phyloP scores from a whole-genome alignment of 1,140 invertebrate genomes.

The Tetramorium parvispinum region DNA sequence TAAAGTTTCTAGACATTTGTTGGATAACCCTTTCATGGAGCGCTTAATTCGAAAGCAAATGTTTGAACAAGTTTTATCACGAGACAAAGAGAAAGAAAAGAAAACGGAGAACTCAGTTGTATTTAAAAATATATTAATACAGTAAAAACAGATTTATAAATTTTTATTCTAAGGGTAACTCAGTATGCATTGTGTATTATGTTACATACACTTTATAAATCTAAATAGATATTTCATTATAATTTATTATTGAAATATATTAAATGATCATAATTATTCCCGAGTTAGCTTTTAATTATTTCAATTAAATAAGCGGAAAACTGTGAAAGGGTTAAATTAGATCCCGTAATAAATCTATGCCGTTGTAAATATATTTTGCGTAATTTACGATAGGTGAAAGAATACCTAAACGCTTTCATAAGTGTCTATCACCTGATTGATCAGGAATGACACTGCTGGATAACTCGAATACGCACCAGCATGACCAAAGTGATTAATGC shows the following conservation, averaged over 20 bases:
- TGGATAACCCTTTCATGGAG: constrained; percentile 53
- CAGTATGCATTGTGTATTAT: neutral
- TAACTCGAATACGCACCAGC: constrained; percentile 71
- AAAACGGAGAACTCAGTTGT: neutral
- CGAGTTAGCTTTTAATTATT: neutral
- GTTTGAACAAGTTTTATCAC: neutral
- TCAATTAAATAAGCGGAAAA: neutral
- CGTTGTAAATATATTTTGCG: constrained; percentile 64
- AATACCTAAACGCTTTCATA: constrained; percentile 53
- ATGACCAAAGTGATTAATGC: constrained; percentile 69
- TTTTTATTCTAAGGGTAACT: neutral
- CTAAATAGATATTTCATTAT: neutral
- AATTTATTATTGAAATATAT: neutral
- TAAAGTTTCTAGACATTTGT: neutral
- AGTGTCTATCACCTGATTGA: constrained; percentile 68
- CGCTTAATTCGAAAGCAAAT: neutral
- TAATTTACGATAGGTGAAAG: constrained; percentile 50
- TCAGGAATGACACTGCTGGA: constrained; percentile 68
- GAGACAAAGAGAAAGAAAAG: neutral
- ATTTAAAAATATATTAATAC: neutral
- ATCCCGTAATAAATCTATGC: neutral
- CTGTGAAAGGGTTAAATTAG: constrained; percentile 53
- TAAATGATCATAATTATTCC: neutral
- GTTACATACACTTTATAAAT: neutral
- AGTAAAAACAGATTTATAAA: neutral